phyloP scores from a whole-genome alignment of 2,888 invertebrate genomes.

The Sphaerophoria taeniata region DNA sequence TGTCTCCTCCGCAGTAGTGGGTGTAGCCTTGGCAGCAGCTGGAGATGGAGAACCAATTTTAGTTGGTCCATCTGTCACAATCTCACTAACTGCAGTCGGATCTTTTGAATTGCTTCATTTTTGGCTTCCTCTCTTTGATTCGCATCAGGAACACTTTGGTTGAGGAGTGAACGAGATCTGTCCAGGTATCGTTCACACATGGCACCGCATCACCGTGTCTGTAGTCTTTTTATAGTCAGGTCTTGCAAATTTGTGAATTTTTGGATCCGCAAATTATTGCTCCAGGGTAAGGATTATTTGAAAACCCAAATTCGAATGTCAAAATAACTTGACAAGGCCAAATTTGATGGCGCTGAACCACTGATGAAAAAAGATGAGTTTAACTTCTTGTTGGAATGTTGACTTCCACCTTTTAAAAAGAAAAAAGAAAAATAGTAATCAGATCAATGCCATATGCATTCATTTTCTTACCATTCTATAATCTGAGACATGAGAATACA shows the following conservation, averaged over 20 bases:
- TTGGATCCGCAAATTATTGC: no score
- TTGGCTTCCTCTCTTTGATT: no score
- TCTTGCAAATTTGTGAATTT: no score
- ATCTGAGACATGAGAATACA: slow-evolving; percentile 82
- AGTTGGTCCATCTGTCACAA: no score
- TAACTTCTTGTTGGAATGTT: no score
- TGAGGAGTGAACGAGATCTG: slow-evolving; percentile 82
- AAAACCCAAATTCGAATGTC: background rate
- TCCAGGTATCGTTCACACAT: slow-evolving; percentile 80
- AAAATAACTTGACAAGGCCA: slow-evolving; percentile 80
- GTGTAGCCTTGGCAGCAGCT: no score
- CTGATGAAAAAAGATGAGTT: slow-evolving; percentile 84
- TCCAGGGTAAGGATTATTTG: background rate
- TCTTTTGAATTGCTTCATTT: no score
- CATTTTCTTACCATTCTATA: slow-evolving; percentile 78
- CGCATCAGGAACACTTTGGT: slow-evolving; percentile 76
- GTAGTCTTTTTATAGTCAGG: no score
- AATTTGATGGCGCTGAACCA: slow-evolving; percentile 83
- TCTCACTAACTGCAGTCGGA: no score
- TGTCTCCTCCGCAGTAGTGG: no score
- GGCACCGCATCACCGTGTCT: no score
- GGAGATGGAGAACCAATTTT: no score
- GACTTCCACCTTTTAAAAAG: slow-evolving; percentile 82
- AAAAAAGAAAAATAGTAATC: background rate
- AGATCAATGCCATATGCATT: background rate